Conservation (phyloP, 2,888 invertebrate genomes). For the Synanthedon vespiformis region DNA sequence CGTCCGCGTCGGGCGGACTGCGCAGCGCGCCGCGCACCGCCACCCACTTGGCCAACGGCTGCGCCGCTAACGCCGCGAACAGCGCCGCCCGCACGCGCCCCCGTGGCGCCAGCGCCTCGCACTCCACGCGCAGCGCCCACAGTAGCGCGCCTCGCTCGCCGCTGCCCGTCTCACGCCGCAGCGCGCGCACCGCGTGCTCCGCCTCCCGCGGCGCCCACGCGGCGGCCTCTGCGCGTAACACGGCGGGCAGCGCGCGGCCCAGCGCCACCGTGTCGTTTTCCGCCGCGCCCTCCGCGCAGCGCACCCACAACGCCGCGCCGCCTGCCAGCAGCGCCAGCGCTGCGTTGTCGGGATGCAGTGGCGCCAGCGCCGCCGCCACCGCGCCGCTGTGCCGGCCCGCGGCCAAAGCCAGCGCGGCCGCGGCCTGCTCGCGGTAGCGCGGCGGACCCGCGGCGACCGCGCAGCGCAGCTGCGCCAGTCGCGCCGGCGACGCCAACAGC, state of each 20-base stretch:
- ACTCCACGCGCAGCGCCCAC: slow-evolving; percentile 15
- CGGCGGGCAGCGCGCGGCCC: slow-evolving; percentile 15
- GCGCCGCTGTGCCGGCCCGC: slow-evolving; percentile 3
- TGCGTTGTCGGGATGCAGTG: slow-evolving; percentile 2
- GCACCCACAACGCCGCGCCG: slow-evolving; percentile 21
- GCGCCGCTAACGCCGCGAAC: slow-evolving; percentile 4
- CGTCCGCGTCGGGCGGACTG: slow-evolving; percentile 68
- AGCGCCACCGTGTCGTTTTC: slow-evolving; percentile 44
- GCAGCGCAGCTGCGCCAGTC: slow-evolving; percentile 2
- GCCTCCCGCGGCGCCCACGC: slow-evolving; percentile 12
- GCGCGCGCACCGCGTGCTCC: slow-evolving; percentile 11
- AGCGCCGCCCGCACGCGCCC: slow-evolving; percentile 11
- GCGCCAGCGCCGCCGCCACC: slow-evolving; percentile 17
- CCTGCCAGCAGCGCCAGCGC: slow-evolving; percentile 4
- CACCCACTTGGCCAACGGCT: slow-evolving; percentile 22
- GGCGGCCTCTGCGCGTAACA: slow-evolving; percentile 17
- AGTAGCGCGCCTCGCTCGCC: slow-evolving; percentile 12
- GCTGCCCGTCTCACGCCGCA: slow-evolving; percentile 8
- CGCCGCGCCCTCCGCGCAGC: slow-evolving; percentile 69
- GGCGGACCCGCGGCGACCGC: background rate
- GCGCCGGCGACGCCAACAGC: slow-evolving; percentile 3
- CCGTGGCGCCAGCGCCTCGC: slow-evolving; percentile 15
- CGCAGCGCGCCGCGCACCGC: slow-evolving; percentile 39
- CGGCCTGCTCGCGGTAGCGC: background rate
- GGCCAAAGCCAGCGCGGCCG: background rate